phyloP scores from a whole-genome alignment of 2,888 invertebrate genomes.

The Drosophila fulvimacula region DNA sequence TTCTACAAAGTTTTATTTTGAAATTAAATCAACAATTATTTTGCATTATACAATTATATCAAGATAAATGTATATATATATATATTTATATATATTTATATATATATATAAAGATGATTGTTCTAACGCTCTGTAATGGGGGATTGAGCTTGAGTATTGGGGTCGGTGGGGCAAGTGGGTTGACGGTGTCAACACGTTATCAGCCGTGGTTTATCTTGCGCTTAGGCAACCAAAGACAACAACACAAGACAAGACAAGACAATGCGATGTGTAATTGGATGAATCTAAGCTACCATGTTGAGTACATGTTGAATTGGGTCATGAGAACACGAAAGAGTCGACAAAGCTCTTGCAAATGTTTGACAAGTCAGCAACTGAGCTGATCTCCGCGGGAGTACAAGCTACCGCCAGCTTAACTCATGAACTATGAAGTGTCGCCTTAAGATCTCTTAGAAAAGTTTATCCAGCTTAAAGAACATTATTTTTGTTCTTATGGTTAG shows the following conservation, averaged over 20 bases:
- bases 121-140: conserved; percentile 6
- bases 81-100: not conserved
- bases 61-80: not conserved
- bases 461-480: not conserved
- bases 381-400: not conserved
- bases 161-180: conserved; percentile 35
- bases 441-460: not conserved
- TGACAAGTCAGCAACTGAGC: not conserved
- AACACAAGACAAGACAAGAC: not conserved
- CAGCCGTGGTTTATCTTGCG: conserved; percentile 14
- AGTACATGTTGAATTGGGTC: conserved; percentile 28
- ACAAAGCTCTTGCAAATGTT: not conserved
- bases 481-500: too few relatives aligned
- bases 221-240: conserved; percentile 13
- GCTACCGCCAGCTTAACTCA: not conserved
- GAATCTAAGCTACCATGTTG: conserved; percentile 19
- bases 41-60: conserved; percentile 11
- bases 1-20: not conserved
- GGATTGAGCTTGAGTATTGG: conserved; percentile 20
- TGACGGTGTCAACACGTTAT: conserved; percentile 26
- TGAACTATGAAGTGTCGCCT: not conserved
- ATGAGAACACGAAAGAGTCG: conserved; percentile 15
- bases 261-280: conserved; percentile 36
- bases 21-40: conserved; percentile 6
- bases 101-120: not conserved